Evolutionary conservation across 2,797 vertebrate species (phyloP).

Genomic region (Catostomus latipinnis): DNA sequence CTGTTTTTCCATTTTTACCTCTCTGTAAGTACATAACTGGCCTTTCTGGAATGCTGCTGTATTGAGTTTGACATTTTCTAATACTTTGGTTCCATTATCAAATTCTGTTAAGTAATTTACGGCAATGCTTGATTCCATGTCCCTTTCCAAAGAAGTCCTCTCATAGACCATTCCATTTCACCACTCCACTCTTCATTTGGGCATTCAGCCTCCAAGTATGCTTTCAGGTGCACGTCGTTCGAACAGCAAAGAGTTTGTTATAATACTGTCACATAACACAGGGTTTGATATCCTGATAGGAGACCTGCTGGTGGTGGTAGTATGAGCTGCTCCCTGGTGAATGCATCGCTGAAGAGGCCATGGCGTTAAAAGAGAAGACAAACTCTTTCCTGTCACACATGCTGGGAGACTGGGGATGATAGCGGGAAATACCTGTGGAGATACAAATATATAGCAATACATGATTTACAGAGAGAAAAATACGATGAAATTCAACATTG

Average conservation of each 20-base stretch:
- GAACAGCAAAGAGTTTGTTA: slow-evolving; percentile 22
- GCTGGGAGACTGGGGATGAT: slow-evolving; percentile 97
- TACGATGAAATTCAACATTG: too few relatives aligned
- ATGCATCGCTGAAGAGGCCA: slow-evolving; percentile 97
- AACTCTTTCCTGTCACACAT: slow-evolving; percentile 99
- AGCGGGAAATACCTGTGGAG: slow-evolving; percentile 91
- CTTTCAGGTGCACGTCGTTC: slow-evolving; percentile 56
- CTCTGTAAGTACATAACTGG: background rate
- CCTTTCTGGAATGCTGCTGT: slow-evolving; percentile 9
- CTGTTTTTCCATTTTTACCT: background rate
- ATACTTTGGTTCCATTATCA: background rate
- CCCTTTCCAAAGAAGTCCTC: background rate
- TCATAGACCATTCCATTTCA: background rate
- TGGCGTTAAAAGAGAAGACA: slow-evolving; percentile 99
- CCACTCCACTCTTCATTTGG: too few relatives aligned
- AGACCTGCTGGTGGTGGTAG: slow-evolving; percentile 98
- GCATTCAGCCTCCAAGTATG: too few relatives aligned
- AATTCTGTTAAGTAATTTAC: slow-evolving; percentile 3
- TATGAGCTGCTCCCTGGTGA: slow-evolving; percentile 89
- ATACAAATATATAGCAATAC: slow-evolving; percentile 3
- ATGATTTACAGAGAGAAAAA: background rate
- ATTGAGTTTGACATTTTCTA: slow-evolving; percentile 5
- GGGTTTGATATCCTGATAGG: slow-evolving; percentile 99
- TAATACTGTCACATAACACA: slow-evolving; percentile 91
- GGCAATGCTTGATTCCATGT: background rate